A percentile compares a stretch with the other conserved stretches of the same genome.
Conservation (phyloP, 2,888 invertebrate species). For the Chaetogeoica ovagalla region DNA sequence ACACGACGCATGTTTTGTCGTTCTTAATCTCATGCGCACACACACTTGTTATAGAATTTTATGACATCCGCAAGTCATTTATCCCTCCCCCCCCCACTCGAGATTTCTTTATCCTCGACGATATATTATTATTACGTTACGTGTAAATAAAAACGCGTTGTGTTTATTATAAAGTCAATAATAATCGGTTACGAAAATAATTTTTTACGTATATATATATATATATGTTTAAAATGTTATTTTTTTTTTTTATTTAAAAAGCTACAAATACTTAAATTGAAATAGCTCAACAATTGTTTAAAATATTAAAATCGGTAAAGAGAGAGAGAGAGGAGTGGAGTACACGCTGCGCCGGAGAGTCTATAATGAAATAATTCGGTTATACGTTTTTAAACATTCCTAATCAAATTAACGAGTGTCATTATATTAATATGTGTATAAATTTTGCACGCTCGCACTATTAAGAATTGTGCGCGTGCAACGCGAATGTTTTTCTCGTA, state of each 20-base stretch:
- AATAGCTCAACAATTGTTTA: no score
- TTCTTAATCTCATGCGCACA: slow-evolving; percentile 20
- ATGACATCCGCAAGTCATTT: slow-evolving; percentile 21
- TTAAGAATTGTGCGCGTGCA: not conserved
- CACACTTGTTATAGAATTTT: slow-evolving; percentile 26
- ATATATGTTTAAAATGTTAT: no score
- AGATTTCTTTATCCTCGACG: not conserved
- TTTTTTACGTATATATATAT: not conserved
- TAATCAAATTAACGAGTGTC: slow-evolving; percentile 3
- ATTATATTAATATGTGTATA: not conserved
- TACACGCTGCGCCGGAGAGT: no score
- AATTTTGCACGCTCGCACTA: not conserved
- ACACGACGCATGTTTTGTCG: slow-evolving; percentile 2
- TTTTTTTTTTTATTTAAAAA: slow-evolving; percentile 1
- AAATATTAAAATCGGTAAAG: not conserved
- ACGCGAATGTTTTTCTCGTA: not conserved
- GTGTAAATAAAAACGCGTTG: slow-evolving; percentile 34
- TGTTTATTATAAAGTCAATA: slow-evolving; percentile 7
- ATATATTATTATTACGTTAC: not conserved
- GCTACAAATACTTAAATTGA: no score
- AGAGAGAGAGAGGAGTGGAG: no score
- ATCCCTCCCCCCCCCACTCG: slow-evolving; percentile 35
- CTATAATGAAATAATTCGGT: not conserved
- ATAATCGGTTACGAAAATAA: slow-evolving; percentile 1
- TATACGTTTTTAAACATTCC: slow-evolving; percentile 4